Evolutionary conservation across 2,113 vertebrate genomes (phyloP).

Genomic region (Chaetorhynchus papuensis): DNA sequence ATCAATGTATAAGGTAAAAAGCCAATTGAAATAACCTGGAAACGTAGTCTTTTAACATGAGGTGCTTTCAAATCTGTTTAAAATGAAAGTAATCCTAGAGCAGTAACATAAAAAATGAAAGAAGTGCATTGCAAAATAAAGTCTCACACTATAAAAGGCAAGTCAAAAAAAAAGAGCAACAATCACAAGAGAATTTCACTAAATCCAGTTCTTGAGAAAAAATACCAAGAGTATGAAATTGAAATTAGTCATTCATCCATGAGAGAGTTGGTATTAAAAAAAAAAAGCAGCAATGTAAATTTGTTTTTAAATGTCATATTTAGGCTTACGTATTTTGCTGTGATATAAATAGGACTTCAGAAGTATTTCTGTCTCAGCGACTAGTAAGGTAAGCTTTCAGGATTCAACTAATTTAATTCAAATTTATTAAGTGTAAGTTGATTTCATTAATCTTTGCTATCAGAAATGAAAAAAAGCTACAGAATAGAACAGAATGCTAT

Average conservation of each 20-base stretch:
- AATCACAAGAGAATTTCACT: neutral
- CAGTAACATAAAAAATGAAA: neutral
- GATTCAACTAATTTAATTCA: neutral
- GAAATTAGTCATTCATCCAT: neutral
- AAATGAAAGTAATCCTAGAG: neutral
- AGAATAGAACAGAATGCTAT: neutral
- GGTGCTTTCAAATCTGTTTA: neutral
- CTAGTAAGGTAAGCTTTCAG: neutral
- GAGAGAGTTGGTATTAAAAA: neutral
- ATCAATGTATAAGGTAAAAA: neutral
- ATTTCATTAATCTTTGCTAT: neutral
- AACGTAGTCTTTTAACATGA: neutral
- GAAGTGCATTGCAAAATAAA: neutral
- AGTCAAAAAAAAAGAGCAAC: neutral
- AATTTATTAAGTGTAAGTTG: neutral
- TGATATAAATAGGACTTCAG: neutral
- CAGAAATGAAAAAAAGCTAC: neutral
- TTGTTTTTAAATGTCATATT: neutral
- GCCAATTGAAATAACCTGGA: neutral
- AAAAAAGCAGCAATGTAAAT: neutral
- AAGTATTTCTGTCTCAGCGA: neutral
- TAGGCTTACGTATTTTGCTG: neutral
- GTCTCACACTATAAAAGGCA: neutral
- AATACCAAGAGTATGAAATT: neutral
- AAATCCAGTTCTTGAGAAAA: neutral